Base-by-base conservation (phyloP, 2,797 vertebrate genomes). In the Cebuella pygmaea region DNA sequence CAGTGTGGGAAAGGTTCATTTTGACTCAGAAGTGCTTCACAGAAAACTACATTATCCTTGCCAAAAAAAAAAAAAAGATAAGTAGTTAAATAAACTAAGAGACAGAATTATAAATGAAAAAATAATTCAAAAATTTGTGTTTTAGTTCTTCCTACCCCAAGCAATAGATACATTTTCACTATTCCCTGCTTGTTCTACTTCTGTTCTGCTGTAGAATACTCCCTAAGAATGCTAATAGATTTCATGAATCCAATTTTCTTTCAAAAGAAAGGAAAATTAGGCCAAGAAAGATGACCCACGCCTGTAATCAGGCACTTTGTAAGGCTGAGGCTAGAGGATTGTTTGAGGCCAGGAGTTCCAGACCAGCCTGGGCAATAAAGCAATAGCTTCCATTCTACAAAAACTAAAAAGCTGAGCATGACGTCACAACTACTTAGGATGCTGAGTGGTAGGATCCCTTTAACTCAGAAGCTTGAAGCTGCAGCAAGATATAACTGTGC, bases 201-300 rank as follows among this genome's bases (percentile, higher is more conserved):
- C n/a, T 55, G 27, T 41, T 90, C 72, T 74, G 48, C 12, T 36
- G 12, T 57, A 59, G 78, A 95, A 91, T 39, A 74, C 64, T 78
- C 24, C 44, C 36, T 36, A 87, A 61, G 41, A 84, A 70, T 46
- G 24, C 2, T 70, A 91, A 72, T n/a, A 76, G 12, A 90, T 8
- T 36, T 36, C 55, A 79, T 10, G 83, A 48, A 84, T 41, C 2
- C 17, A 93, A 67, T 97, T 59, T 82, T 39, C 19, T 50, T 46
- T 94, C 52, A 75, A 81, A 59, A 96, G 87, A 94, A 24, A 80
- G 19, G 0, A 50, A 96, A 95, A 95, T 83, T 9, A 95, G 61
- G 15, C 61, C 30, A 33, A 67, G 61, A 67, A 67, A 67, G 61
- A 44, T 67, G 61, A 17, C 30, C 17, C 33, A 67, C 8, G 61